These are phyloP conservation scores for Steinernema scapterisci DNA, from an alignment of 2,888 invertebrate genomes.

Conservation along the genomic window DNA sequence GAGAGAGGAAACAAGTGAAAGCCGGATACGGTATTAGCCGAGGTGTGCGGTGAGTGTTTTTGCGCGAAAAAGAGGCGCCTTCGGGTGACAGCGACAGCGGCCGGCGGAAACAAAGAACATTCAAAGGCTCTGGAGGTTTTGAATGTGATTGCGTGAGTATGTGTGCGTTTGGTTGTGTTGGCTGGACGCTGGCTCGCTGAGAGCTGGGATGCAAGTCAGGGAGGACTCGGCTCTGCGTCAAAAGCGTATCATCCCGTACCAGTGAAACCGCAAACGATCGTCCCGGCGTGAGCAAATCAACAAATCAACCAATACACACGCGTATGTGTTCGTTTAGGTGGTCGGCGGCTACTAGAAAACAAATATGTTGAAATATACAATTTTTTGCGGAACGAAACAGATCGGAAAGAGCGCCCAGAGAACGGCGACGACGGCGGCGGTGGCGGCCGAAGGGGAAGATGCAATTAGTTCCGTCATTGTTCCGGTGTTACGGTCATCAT, in stretches of 20 bases:
- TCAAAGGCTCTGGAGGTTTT: conserved; percentile 25
- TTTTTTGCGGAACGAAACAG: not conserved
- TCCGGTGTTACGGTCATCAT: conserved; percentile 1
- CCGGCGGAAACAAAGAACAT: not conserved
- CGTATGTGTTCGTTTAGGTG: not conserved
- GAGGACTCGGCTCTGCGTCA: conserved; percentile 29
- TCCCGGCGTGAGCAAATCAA: conserved; percentile 32
- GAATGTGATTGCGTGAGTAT: conserved; percentile 27
- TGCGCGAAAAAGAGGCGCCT: not conserved
- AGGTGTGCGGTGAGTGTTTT: too few species aligned
- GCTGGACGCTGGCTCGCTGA: conserved; percentile 26
- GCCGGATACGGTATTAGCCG: too few species aligned
- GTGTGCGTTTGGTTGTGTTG: conserved; percentile 4
- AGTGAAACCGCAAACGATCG: conserved; percentile 32
- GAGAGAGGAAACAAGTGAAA: too few species aligned
- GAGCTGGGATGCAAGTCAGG: conserved; percentile 24
- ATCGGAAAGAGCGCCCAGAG: too few species aligned
- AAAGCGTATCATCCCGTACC: conserved; percentile 33
- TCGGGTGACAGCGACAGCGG: too few species aligned
- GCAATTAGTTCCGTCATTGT: not conserved
- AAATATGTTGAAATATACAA: conserved; percentile 28
- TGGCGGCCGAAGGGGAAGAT: not conserved
- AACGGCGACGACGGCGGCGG: too few species aligned
- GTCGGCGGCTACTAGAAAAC: conserved; percentile 19
- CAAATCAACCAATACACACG: conserved; percentile 31